Base-by-base conservation (phyloP, 1,140 invertebrate species). In the Aplysia californica region DNA sequence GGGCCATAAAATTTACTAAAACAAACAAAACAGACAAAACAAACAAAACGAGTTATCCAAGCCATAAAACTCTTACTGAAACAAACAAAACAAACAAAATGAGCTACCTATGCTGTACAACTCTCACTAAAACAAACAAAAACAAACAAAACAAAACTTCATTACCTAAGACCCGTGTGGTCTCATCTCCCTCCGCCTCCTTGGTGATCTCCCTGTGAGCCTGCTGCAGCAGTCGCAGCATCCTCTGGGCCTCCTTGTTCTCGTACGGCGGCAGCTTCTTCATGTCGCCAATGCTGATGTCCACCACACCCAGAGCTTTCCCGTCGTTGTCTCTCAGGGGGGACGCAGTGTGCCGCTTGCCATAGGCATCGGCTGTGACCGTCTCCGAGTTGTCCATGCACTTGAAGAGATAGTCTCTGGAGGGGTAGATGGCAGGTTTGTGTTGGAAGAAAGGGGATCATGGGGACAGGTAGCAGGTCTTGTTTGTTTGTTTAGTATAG, bases 381-480 rank as follows among this genome's bases (percentile, higher is more conserved):
- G 83, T 86, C 72, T 89, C 85, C 26, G 86, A 88, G 76, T 86
- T 88, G 79, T 90, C 88, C 15, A 89, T 87, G 78, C 85, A 85
- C 77, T 88, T 87, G 77, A 90, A 90, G 33, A 90, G 81, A 71
- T 89, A 89, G 68, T 89, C 86, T 55, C 88, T 90, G 77, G 20
- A 84, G 73, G 33, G 31, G 39, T 2, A 55, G 55, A 50, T n/a
- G 44, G n/a, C n/a, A 15, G 44, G 44, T 50, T 10, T 10, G 44
- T 50, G 44, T n/a, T n/a, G n/a, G n/a, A n/a, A n/a, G n/a, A n/a
- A n/a, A n/a, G n/a, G n/a, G n/a, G n/a, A n/a, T n/a, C n/a, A n/a
- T n/a, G n/a, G n/a, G n/a, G n/a, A n/a, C n/a, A n/a, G n/a, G n/a
- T n/a, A n/a, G n/a, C n/a, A n/a, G n/a, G n/a, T n/a, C n/a, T n/a